Percentiles rank a stretch among this genome's conserved stretches.
phyloP scores from a whole-genome alignment of 1,140 invertebrate genomes.

The Brachionus manjavacas region DNA sequence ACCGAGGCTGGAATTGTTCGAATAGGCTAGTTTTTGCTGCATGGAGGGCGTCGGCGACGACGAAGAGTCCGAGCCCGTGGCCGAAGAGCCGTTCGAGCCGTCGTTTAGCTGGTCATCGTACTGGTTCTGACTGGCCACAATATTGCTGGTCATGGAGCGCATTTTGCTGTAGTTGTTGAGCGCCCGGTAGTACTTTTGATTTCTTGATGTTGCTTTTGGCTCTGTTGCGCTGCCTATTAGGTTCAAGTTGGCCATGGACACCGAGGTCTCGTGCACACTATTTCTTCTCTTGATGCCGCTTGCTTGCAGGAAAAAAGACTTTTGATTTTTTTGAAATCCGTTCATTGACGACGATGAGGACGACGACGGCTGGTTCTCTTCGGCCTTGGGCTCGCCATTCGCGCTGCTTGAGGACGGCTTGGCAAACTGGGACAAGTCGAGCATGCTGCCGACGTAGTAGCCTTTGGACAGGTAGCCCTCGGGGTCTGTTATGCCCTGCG shows the following conservation, averaged over 20 bases:
- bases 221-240: not conserved
- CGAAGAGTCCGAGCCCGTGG: conserved; percentile 18
- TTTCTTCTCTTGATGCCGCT: not conserved
- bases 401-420: not conserved
- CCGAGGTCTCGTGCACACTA: conserved; percentile 7
- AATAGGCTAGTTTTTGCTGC: not conserved
- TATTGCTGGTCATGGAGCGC: conserved; percentile 19
- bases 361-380: not conserved
- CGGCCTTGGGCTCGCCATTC: not conserved
- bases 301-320: not conserved
- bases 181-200: not conserved
- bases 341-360: not conserved
- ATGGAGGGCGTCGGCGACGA: conserved; percentile 22
- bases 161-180: conserved; percentile 29
- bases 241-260: conserved; percentile 29
- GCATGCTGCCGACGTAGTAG: conserved; percentile 40
- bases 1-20: not conserved
- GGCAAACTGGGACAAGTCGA: not conserved
- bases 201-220: not conserved
- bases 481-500: conserved; percentile 8
- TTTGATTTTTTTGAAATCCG: conserved; percentile 9
- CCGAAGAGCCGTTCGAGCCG: conserved; percentile 31
- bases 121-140: not conserved
- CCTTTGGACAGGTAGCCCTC: conserved; percentile 22
- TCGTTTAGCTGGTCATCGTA: not conserved